Base-by-base conservation (phyloP, 2,888 invertebrate species). In the Spisula solida region DNA sequence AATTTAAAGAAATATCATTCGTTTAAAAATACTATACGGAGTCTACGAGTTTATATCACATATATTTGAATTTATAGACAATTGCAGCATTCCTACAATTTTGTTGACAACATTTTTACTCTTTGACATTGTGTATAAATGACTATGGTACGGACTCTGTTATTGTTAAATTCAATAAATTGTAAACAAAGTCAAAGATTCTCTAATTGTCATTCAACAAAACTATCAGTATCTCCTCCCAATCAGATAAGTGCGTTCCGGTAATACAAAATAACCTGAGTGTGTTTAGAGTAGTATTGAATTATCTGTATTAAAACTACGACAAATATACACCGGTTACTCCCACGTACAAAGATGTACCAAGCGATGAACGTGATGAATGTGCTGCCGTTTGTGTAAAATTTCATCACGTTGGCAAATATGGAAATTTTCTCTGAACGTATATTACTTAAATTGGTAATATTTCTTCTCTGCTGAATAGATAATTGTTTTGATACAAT, bases 401-500 rank as follows among this genome's bases (percentile, higher is more conserved):
- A 75, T 31, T 31, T 75, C 75, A 75, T 75, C 75, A 75, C 34
- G 18, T 34, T 75, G 34, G 34, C 75, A 34, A 75, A 75, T 75
- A 75, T 75, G 75, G 75, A 75, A 34, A 75, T 75, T 75, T 75
- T 34, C 75, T 34, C 75, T 75, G 16, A 25, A 75, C 34, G 18
- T 31, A 75, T 31, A 75, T 75, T 75, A 31, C 75, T 34, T 34
- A 8, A 75, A 34, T 34, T 75, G 75, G 75, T 31, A 31, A 75
- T 75, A 75, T 75, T 31, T 75, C 75, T 31, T 75, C 75, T 34
- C 16, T 31, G 18, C 1, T 25, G 75, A 34, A 75, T 75, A 75
- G 18, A 75, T 75, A 75, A 75, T 75, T 75, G 31, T 75, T 75
- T 75, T 75, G 75, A 75, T 75, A 75, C 14, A 18, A 75, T 75